A percentile compares a stretch with the other conserved stretches of the same genome.
phyloP scores from a whole-genome alignment of 2,113 vertebrate species.

The Sphaerodactylus townsendi region DNA sequence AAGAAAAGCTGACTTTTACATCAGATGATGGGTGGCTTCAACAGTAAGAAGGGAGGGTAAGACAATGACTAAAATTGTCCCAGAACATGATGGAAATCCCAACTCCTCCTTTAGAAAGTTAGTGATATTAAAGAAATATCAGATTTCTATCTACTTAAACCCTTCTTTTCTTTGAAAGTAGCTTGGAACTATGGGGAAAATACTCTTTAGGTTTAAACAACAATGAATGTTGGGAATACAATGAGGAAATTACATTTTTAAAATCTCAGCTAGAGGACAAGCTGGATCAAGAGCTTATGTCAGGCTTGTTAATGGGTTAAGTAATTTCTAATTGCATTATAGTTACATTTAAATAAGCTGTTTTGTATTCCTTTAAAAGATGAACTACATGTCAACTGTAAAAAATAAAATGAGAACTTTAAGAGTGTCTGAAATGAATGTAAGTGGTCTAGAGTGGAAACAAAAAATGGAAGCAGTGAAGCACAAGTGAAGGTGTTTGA shows the following conservation, averaged over 20 bases:
- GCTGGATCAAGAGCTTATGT: neutral
- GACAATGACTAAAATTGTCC: too few species aligned
- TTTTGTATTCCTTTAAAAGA: too few species aligned
- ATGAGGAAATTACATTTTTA: neutral
- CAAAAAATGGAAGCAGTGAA: neutral
- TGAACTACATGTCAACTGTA: too few species aligned
- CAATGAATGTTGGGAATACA: neutral
- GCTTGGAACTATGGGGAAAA: neutral
- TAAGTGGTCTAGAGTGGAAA: neutral
- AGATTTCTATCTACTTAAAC: neutral
- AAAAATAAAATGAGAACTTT: too few species aligned
- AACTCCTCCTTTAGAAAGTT: neutral
- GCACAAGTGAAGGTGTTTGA: neutral
- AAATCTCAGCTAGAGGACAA: neutral
- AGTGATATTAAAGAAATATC: neutral
- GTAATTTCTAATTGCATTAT: neutral
- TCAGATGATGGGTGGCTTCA: too few species aligned
- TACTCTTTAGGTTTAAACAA: neutral
- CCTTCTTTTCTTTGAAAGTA: neutral
- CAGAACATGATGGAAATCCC: too few species aligned
- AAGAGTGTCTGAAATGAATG: neutral
- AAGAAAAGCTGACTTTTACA: too few species aligned
- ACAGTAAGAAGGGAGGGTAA: too few species aligned
- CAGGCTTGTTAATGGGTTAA: too few species aligned
- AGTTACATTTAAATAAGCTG: too few species aligned